phyloP scores from a whole-genome alignment of 2,888 invertebrate species.

The Apotomis betuletana region DNA sequence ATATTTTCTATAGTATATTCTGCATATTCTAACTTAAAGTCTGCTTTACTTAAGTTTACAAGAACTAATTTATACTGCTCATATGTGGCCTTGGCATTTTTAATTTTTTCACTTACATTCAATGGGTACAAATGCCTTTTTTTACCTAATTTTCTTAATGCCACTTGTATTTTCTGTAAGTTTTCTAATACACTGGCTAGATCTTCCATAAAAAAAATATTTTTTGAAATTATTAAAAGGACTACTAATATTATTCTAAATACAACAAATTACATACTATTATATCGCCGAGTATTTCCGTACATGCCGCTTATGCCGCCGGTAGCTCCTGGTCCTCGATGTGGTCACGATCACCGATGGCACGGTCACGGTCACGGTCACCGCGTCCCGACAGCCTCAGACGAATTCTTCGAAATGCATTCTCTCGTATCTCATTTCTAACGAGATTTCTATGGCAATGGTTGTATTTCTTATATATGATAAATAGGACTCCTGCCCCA shows the following conservation, averaged over 20 bases:
- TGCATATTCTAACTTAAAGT: constrained; percentile 1
- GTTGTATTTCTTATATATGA: neutral
- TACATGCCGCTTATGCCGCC: neutral
- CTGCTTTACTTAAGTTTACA: constrained; percentile 6
- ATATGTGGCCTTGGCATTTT: neutral
- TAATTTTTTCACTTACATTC: constrained; percentile 1
- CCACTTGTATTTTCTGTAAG: neutral
- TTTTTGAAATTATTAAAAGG: neutral
- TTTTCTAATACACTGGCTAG: neutral
- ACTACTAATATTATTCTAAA: no score
- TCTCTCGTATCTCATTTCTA: neutral
- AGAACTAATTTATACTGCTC: no score
- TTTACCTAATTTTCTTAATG: neutral
- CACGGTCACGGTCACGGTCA: neutral
- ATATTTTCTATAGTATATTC: constrained; percentile 10
- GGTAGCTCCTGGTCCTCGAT: neutral
- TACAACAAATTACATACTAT: no score
- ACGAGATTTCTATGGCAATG: neutral
- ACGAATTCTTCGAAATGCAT: neutral
- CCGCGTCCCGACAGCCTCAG: constrained; percentile 1
- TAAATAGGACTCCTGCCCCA: neutral
- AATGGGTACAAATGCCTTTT: constrained; percentile 1
- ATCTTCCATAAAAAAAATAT: neutral
- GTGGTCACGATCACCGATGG: neutral
- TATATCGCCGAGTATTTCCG: neutral